phyloP scores from a whole-genome alignment of 1,140 invertebrate species.

The Mya arenaria region DNA sequence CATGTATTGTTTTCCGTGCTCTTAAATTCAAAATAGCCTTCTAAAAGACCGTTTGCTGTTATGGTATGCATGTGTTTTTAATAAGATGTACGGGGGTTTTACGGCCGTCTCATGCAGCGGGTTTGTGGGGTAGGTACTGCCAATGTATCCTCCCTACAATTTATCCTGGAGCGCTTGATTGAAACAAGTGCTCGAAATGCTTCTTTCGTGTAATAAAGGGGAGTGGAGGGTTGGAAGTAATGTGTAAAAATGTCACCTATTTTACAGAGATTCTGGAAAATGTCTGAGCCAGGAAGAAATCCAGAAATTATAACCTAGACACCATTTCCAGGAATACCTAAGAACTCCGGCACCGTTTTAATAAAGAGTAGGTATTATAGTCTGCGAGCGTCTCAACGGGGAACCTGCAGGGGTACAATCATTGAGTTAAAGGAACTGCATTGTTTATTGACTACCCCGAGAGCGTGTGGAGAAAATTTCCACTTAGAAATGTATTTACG shows the following conservation, averaged over 20 bases:
- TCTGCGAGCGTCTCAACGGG: constrained; percentile 27
- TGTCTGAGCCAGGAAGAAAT: constrained; percentile 37
- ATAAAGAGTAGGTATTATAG: constrained; percentile 34
- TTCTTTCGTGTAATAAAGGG: constrained; percentile 50
- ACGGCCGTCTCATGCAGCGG: not conserved
- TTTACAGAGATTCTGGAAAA: constrained; percentile 29
- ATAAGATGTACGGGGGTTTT: constrained; percentile 21
- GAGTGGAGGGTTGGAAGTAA: constrained; percentile 38
- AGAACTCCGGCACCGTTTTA: constrained; percentile 46
- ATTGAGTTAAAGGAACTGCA: constrained; percentile 45
- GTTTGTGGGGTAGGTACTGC: constrained; percentile 12
- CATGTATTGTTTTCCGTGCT: constrained; percentile 20
- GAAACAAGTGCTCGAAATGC: constrained; percentile 28
- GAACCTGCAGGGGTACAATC: constrained; percentile 36
- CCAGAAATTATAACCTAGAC: constrained; percentile 23
- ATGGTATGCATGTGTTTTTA: constrained; percentile 43
- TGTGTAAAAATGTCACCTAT: constrained; percentile 57
- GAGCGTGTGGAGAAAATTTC: not conserved
- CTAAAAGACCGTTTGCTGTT: not conserved
- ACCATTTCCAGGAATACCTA: constrained; percentile 46
- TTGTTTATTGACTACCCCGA: constrained; percentile 15
- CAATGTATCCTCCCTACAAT: constrained; percentile 30
- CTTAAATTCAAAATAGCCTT: constrained; percentile 2
- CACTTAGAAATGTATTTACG: constrained; percentile 1
- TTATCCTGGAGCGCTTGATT: constrained; percentile 43